phyloP scores from a whole-genome alignment of 2,888 invertebrate genomes.

The Lissonota sp. region DNA sequence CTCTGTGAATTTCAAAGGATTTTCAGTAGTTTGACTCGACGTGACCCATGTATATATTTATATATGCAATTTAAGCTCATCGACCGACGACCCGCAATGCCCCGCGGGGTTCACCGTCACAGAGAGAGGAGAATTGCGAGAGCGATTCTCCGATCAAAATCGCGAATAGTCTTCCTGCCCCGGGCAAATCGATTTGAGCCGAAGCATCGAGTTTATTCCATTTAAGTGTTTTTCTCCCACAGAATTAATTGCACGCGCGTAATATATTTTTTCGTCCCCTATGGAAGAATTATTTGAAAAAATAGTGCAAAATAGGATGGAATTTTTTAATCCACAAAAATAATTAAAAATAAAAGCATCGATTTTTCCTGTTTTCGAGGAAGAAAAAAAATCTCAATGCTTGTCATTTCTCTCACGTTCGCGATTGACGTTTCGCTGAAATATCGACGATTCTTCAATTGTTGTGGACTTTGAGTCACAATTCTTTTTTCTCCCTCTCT shows the following conservation, averaged over 20 bases:
- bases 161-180: constrained; percentile 49
- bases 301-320: no score
- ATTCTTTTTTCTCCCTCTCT: constrained; percentile 50
- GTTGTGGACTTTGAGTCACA: constrained; percentile 30
- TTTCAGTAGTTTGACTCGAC: no score
- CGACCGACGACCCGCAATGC: constrained; percentile 22
- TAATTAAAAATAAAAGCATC: no score
- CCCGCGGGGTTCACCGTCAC: constrained; percentile 29
- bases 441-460: constrained; percentile 27
- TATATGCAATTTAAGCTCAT: constrained; percentile 43
- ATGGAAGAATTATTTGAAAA: neutral
- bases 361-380: no score
- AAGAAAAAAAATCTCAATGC: no score
- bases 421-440: constrained; percentile 1
- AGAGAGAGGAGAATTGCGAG: constrained; percentile 3
- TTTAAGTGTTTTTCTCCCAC: constrained; percentile 33
- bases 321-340: no score
- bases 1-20: no score
- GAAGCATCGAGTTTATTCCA: neutral
- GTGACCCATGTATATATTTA: constrained; percentile 2
- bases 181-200: constrained; percentile 43
- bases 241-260: neutral
- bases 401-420: constrained; percentile 19
- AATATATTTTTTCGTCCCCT: neutral
- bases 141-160: constrained; percentile 51